A percentile compares a stretch with the other conserved stretches of the same genome.
These are phyloP conservation scores for Anoplolepis gracilipes DNA, from an alignment of 1,140 invertebrate genomes.

Conservation along the genomic window DNA sequence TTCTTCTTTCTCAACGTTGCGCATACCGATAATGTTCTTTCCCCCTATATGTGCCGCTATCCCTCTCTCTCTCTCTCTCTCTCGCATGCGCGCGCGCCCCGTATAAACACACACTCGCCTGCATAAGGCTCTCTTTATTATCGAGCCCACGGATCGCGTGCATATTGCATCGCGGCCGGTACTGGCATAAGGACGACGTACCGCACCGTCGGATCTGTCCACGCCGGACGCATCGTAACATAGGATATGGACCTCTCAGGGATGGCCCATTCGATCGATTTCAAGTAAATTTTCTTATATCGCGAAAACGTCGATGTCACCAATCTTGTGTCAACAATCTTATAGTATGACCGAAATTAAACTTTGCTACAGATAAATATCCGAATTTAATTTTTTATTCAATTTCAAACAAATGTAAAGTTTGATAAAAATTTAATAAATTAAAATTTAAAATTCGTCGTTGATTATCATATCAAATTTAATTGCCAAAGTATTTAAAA, in stretches of 20 bases:
- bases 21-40: slow-evolving; percentile 78
- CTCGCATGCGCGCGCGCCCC: slow-evolving; percentile 45
- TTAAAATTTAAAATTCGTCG: too few relatives aligned
- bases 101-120: slow-evolving; percentile 82
- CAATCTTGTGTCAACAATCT: too few relatives aligned
- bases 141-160: slow-evolving; percentile 80
- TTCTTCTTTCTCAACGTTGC: slow-evolving; percentile 58
- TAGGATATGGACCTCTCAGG: neutral
- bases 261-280: neutral
- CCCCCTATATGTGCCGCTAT: neutral
- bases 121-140: slow-evolving; percentile 82
- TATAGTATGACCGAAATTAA: too few relatives aligned
- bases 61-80: slow-evolving; percentile 47
- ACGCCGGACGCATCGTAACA: neutral
- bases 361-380: too few relatives aligned
- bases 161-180: slow-evolving; percentile 80
- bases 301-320: neutral
- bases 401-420: too few relatives aligned
- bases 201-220: slow-evolving; percentile 34
- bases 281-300: neutral
- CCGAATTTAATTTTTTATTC: too few relatives aligned
- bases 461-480: too few relatives aligned
- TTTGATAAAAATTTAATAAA: too few relatives aligned
- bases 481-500: too few relatives aligned
- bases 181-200: slow-evolving; percentile 51